These are phyloP conservation scores for Okamejei kenojei DNA, from an alignment of 2,797 vertebrate species.

Conservation along the genomic window DNA sequence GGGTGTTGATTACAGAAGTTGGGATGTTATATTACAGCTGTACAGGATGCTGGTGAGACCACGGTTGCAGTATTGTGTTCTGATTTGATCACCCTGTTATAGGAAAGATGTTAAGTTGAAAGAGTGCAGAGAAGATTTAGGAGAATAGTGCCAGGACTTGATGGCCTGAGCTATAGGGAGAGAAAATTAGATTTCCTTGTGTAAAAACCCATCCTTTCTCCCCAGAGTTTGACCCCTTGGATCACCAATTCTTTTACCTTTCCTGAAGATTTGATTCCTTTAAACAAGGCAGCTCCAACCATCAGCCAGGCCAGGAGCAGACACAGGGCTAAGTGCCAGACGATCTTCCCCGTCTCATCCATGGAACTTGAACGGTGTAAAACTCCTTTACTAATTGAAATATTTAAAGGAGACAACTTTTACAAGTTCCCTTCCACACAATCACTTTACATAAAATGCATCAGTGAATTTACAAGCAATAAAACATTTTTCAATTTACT, in stretches of 20 bases:
- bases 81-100: too few species aligned
- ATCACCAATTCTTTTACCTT: neutral
- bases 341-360: neutral
- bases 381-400: neutral
- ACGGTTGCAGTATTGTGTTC: too few species aligned
- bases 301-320: constrained; percentile 1
- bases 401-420: neutral
- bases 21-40: too few species aligned
- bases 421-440: neutral
- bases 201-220: neutral
- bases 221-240: neutral
- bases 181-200: too few species aligned
- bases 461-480: neutral
- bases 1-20: too few species aligned
- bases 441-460: neutral
- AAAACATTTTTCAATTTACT: neutral
- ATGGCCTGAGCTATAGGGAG: too few species aligned
- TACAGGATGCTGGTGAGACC: too few species aligned
- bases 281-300: neutral
- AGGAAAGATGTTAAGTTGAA: too few species aligned
- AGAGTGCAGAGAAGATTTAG: too few species aligned
- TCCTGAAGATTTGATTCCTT: constrained; percentile 27
- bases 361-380: neutral
- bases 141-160: too few species aligned
- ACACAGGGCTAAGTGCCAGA: constrained; percentile 5